Percentiles rank a stretch among this genome's conserved stretches.
These are phyloP conservation scores for Nothobranchius kuhntae DNA, from an alignment of 2,113 vertebrate genomes.

Conservation along the genomic window DNA sequence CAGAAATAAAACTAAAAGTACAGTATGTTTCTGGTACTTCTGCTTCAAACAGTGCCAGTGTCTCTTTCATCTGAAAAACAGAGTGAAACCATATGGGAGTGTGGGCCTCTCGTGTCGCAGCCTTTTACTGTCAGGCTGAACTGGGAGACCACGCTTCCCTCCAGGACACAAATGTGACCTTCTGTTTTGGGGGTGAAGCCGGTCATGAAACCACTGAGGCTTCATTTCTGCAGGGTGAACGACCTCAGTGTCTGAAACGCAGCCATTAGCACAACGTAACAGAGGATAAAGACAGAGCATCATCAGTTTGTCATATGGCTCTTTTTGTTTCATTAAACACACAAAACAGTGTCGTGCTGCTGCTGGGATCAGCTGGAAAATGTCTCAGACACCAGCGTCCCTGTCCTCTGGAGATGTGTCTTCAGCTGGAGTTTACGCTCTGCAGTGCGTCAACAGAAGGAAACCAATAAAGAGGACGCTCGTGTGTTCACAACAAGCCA, in stretches of 20 bases:
- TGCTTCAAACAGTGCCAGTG: slow-evolving; percentile 29
- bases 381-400: slow-evolving; percentile 11
- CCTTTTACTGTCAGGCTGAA: slow-evolving; percentile 12
- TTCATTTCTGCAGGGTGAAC: slow-evolving; percentile 37
- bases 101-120: slow-evolving; percentile 23
- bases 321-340: background rate
- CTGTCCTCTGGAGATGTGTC: slow-evolving; percentile 24
- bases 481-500: slow-evolving; percentile 46
- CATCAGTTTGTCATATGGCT: slow-evolving; percentile 19
- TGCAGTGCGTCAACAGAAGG: slow-evolving; percentile 48
- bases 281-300: slow-evolving; percentile 37
- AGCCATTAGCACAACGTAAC: slow-evolving; percentile 39
- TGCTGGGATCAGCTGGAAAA: slow-evolving; percentile 15
- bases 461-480: slow-evolving; percentile 39
- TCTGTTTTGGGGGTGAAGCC: slow-evolving; percentile 16
- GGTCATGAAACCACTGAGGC: slow-evolving; percentile 32
- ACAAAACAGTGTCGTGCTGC: background rate
- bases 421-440: background rate
- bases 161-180: slow-evolving; percentile 21
- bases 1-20: slow-evolving; percentile 25
- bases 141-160: slow-evolving; percentile 8
- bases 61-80: slow-evolving; percentile 40
- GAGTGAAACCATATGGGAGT: slow-evolving; percentile 55
- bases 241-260: background rate
- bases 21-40: slow-evolving; percentile 48